Evolutionary conservation across 2,113 vertebrate genomes (phyloP), one percentile per base, ranked within the genome.

Genomic region (Synodontis membranacea): DNA sequence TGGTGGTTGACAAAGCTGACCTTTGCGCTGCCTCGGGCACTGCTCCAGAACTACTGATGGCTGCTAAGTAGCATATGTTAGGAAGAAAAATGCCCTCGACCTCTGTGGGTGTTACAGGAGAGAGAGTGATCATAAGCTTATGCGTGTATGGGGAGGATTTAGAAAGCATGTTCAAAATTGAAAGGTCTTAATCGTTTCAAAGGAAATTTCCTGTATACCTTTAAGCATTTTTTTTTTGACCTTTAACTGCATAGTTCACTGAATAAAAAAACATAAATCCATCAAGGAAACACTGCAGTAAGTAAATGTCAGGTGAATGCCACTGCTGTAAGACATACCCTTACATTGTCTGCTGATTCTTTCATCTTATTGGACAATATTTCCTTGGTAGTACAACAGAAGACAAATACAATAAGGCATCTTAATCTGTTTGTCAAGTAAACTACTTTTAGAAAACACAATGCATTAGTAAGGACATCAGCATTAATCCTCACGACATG

Each of bases 161-260:
- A 88, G 50, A 44, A 80, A 64, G 34, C 1, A 11, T 80, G 23
- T 34, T n/a, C 23, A 44, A 39, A 80, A 19, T 3, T 10, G 0
- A 74, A 86, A 39, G n/a, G n/a, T 64, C 48, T 82, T 12, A 68
- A 9, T 76, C 28, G 15, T 48, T 50, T 31, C 42, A 74, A 56
- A 84, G 23, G 8, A 84, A 62, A 34, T n/a, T 4, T 34, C 62
- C 11, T 68, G 10, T 83, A n/a, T 81, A 72, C 78, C 82, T 84
- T 58, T 87, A 84, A 88, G 87, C 88, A 76, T 90, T 88, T 74
- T 87, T 84, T 74, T 91, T 94, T 93, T 94, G 93, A 88, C 91
- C 93, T 93, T 94, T 92, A 89, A 90, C 85, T 92, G 90, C 87
- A 91, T 93, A 94, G 93, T 92, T 94, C 93, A 94, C 91, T 90